Conservation (phyloP, 2,888 invertebrate genomes). For the Pristionchus arcanus region DNA sequence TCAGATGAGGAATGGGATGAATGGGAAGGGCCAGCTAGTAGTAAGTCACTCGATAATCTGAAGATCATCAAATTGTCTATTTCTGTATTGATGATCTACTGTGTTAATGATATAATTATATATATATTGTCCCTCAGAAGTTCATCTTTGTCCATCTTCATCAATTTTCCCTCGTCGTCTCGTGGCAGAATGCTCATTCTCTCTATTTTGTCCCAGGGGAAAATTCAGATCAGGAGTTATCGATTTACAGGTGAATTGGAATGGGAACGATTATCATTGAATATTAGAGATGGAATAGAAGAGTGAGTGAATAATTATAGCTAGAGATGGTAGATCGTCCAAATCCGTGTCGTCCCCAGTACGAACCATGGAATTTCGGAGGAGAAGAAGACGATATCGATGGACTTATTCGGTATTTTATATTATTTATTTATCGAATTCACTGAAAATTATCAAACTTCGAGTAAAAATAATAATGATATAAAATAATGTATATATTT, state of each 20-base stretch:
- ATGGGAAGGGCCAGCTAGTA: conserved; percentile 38
- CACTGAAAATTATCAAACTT: background rate
- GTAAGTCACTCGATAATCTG: background rate
- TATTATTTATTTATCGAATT: background rate
- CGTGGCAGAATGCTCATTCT: conserved; percentile 93
- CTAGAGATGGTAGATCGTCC: conserved; percentile 50
- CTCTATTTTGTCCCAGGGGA: conserved; percentile 95
- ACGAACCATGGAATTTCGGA: conserved; percentile 52
- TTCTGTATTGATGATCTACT: background rate
- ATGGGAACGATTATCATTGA: background rate
- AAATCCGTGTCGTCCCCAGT: conserved; percentile 39
- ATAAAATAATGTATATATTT: background rate
- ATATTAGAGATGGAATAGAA: background rate
- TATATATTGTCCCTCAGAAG: background rate
- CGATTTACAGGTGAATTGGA: conserved; percentile 87
- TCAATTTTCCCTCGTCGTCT: conserved; percentile 79
- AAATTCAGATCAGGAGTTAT: conserved; percentile 88
- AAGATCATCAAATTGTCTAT: too few relatives aligned
- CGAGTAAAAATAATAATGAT: background rate
- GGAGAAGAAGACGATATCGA: conserved; percentile 35
- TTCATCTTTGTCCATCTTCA: conserved; percentile 19
- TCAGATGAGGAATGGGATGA: conserved; percentile 53
- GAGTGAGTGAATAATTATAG: background rate
- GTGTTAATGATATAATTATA: background rate
- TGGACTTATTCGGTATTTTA: conserved; percentile 47